Evolutionary conservation across 2,888 invertebrate species (phyloP), one percentile per base, ranked within the genome.

Genomic region (Ophion costatus): DNA sequence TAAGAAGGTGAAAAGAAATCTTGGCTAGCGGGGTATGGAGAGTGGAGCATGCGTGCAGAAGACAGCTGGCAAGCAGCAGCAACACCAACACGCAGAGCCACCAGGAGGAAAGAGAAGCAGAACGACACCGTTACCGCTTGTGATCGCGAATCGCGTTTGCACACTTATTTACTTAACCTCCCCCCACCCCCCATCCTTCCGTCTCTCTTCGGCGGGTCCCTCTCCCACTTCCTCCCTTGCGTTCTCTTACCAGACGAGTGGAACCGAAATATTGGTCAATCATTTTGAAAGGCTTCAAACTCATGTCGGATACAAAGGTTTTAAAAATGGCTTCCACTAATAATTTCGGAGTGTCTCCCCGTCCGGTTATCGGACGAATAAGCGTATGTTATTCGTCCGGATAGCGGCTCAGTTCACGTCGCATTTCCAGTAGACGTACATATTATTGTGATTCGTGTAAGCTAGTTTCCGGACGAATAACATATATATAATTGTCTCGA

Each of bases 51-150:
- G 59, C 51, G 29, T 71, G 51, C 80, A 66, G 38, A 71, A 83
- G 90, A 89, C 91, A 90, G 89, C 89, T 90, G 90, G 91, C 89
- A 89, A 88, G 85, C 90, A 88, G 88, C 73, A 79, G 69, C 66
- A 14, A 70, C 45, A 73, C 38, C 24, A 42, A 56, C 17, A 66
- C 11, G 69, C 14, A 64, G 17, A 59, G 56, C 64, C 20, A 59
- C 24, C 45, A 59, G 69, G 17, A 78, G 81, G 78, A 81, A 81
- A 61, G 61, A 75, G 87, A 87, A 87, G 85, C 85, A 85, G 87
- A 88, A 61, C 71, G 59, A 88, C 88, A 89, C 90, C 90, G 91
- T 91, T 90, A 91, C 81, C 76, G 78, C 70, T 75, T 69, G 51
- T 67, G 67, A 79, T 86, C 83, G 84, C 83, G 66, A 22, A 29